Percentiles rank a stretch among this genome's conserved stretches.
These are phyloP conservation scores for Idaea aversata DNA, from an alignment of 2,888 invertebrate species.

Conservation along the genomic window DNA sequence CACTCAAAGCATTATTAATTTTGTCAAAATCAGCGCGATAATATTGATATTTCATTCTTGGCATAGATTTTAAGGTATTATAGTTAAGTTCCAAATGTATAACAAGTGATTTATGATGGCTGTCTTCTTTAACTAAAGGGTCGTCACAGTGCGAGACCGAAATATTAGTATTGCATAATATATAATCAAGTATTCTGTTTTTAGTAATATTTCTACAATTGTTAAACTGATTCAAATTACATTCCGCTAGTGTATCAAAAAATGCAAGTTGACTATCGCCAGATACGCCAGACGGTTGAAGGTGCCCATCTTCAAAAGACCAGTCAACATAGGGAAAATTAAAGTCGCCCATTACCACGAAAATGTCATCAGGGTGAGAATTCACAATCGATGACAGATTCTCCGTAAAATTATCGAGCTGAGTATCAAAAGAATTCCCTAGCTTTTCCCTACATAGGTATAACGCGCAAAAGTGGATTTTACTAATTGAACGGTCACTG, in stretches of 20 bases:
- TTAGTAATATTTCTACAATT: constrained; percentile 21
- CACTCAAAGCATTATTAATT: background rate
- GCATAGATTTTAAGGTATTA: background rate
- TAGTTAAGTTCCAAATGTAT: background rate
- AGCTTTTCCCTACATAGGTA: constrained; percentile 5
- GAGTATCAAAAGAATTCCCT: constrained; percentile 11
- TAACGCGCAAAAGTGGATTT: too few species aligned
- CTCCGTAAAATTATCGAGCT: constrained; percentile 16
- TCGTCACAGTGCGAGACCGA: background rate
- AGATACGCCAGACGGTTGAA: constrained; percentile 6
- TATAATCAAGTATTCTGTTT: constrained; percentile 13
- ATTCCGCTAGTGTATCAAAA: background rate
- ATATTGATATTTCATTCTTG: background rate
- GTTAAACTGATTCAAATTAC: background rate
- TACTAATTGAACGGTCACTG: too few species aligned
- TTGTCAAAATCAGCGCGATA: background rate
- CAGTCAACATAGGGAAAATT: constrained; percentile 12
- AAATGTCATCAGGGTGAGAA: constrained; percentile 8
- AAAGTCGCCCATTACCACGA: constrained; percentile 12
- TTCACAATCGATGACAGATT: constrained; percentile 9
- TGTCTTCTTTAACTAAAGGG: background rate
- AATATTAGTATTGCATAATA: background rate
- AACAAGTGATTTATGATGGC: background rate
- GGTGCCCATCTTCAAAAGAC: constrained; percentile 24
- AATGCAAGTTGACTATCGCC: background rate